Evolutionary conservation across 35 echinoderm and acorn worm genomes (phyloP), one percentile per base, ranked within the genome.

Genomic region (Acanthaster planci): DNA sequence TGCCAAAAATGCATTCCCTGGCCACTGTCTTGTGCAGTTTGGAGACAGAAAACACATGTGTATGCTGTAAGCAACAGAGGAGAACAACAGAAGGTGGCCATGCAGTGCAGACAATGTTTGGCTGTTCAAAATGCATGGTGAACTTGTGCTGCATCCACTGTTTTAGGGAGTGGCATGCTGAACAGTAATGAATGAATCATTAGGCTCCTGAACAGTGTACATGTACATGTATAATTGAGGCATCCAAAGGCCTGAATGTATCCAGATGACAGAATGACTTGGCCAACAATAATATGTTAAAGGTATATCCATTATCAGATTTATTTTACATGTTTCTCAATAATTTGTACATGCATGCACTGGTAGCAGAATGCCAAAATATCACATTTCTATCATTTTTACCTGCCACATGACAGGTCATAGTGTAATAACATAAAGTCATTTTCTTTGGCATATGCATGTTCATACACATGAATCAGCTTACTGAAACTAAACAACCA

Each of bases 151-250:
- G 42, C 7, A 21, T 52, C 31, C 1, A 21, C 5, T 58, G 80
- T 35, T 82, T 82, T 32, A 52, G 53, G 52, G 80, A 51, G 47
- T 82, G 80, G 80, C 80, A 82, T 82, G 37, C 31, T 82, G 51
- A 52, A 58, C 55, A 58, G 26, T 58, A 23, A 58, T n/a, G n/a
- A 23, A 58, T 21, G 18, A 58, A 21, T 58, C 26, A 21, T 4
- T 58, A 58, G 4, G 10, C 10, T 14, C 52, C 10, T 55, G 55
- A 21, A 58, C 55, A 21, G 3, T 58, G 55, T 23, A 55, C 52
- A 55, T 14, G 52, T 10, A 55, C 21, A 55, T 55, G 52, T 55
- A 14, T 21, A 55, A 14, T 55, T 10, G 10, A 14, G 52, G 52
- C 10, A 21, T 10, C 10, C 52, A 55, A 10, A 14, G 21, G 21